Percentiles rank a stretch among this genome's conserved stretches.
Conservation (phyloP, 2,888 invertebrate genomes). For the Dryobotodes eremita region DNA sequence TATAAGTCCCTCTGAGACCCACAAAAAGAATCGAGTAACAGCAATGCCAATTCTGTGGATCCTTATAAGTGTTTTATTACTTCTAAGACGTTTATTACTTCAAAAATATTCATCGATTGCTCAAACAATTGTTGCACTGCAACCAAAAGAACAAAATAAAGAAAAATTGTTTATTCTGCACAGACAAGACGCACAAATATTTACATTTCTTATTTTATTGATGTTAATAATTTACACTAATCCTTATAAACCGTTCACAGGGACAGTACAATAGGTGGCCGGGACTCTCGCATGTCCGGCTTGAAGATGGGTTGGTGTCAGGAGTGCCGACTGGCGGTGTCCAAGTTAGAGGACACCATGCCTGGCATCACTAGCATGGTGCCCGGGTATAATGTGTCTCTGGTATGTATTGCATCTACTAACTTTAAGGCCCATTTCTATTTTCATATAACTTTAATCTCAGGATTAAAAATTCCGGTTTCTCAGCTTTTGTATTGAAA, state of each 20-base stretch:
- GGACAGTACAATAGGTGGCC: slow-evolving; percentile 68
- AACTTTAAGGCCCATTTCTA: not conserved
- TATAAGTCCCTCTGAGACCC: no score
- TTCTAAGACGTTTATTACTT: no score
- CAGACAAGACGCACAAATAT: not conserved
- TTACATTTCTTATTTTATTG: no score
- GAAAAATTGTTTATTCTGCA: no score
- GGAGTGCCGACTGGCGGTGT: slow-evolving; percentile 86
- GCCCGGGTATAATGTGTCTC: slow-evolving; percentile 79
- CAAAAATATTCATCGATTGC: no score
- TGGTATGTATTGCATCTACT: slow-evolving; percentile 67
- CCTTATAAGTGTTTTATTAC: no score
- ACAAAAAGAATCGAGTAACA: no score
- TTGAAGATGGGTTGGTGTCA: slow-evolving; percentile 88
- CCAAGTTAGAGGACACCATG: slow-evolving; percentile 84
- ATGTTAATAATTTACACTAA: no score
- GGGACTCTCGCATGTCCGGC: slow-evolving; percentile 70
- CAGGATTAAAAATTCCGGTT: not conserved
- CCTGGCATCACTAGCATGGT: slow-evolving; percentile 86
- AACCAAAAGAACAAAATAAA: no score
- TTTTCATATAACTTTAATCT: not conserved
- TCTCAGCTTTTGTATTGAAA: not conserved
- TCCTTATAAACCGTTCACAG: slow-evolving; percentile 59
- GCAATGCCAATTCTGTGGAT: no score
- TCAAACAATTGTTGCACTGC: no score